phyloP scores from a whole-genome alignment of 2,797 vertebrate genomes.

The Acestrorhynchus altus region DNA sequence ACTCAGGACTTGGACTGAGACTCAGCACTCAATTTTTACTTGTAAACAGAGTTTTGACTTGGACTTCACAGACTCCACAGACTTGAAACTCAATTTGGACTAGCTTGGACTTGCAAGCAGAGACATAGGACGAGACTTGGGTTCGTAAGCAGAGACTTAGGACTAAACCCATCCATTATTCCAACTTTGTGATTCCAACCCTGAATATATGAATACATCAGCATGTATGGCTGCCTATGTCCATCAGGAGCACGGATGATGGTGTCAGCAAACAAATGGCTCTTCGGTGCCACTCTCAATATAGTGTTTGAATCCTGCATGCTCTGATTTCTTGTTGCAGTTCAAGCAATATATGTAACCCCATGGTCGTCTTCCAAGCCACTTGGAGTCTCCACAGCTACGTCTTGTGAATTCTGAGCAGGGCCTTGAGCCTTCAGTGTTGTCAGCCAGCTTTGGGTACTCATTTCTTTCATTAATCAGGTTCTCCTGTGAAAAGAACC shows the following conservation, averaged over 20 bases:
- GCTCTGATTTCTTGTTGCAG: not conserved
- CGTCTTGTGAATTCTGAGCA: not conserved
- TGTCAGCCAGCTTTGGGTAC: not conserved
- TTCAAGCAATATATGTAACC: not conserved
- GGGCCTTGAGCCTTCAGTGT: not conserved
- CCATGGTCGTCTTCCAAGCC: not conserved
- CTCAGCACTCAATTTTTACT: no score
- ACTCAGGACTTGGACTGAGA: no score
- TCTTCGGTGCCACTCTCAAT: not conserved
- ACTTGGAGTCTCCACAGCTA: not conserved
- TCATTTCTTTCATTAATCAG: slow-evolving; percentile 1
- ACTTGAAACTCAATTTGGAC: no score
- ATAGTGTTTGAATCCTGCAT: not conserved
- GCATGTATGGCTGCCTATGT: not conserved
- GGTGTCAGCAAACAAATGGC: not conserved
- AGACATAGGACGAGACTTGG: no score
- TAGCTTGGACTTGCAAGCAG: no score
- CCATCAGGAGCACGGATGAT: not conserved
- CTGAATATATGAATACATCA: not conserved
- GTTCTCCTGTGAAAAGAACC: not conserved
- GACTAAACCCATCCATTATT: no score
- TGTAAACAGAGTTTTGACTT: no score
- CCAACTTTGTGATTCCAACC: not conserved
- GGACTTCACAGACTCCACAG: no score
- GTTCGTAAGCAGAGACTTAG: no score